A percentile compares a stretch with the other conserved stretches of the same genome.
These are phyloP conservation scores for Nannospalax galili DNA, from an alignment of 2,113 vertebrate species.

Conservation along the genomic window DNA sequence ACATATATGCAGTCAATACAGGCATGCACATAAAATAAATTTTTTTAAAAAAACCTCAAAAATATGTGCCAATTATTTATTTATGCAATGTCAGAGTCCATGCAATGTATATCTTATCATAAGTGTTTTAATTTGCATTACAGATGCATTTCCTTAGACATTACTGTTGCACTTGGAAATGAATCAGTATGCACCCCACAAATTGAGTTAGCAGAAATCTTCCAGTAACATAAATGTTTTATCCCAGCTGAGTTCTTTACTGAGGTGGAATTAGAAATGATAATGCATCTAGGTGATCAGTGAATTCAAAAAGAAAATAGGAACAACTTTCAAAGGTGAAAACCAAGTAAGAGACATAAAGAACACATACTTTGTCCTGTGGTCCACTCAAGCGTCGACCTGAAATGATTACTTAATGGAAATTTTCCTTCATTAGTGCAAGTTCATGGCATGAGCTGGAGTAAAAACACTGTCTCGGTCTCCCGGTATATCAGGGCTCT, in stretches of 20 bases:
- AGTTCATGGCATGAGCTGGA: background rate
- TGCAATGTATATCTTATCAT: slow-evolving; percentile 24
- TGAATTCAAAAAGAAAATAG: slow-evolving; percentile 42
- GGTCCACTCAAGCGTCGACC: background rate
- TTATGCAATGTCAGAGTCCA: slow-evolving; percentile 18
- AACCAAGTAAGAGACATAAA: slow-evolving; percentile 19
- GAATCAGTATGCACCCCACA: slow-evolving; percentile 49
- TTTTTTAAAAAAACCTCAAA: background rate
- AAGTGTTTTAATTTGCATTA: slow-evolving; percentile 48
- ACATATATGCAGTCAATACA: no score
- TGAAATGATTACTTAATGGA: background rate
- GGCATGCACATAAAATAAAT: no score
- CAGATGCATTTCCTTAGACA: slow-evolving; percentile 52
- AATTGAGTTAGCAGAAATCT: slow-evolving; percentile 47
- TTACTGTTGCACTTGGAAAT: slow-evolving; percentile 35
- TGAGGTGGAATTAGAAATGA: background rate
- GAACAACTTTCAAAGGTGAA: background rate
- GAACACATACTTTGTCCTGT: background rate
- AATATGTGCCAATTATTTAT: slow-evolving; percentile 52
- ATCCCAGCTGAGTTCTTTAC: slow-evolving; percentile 18
- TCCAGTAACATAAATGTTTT: slow-evolving; percentile 32
- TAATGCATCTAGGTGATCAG: background rate
- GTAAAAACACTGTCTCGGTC: background rate
- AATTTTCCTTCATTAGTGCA: background rate
- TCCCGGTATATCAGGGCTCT: background rate